Conservation (phyloP, 2,113 vertebrate genomes). For the Myotis brandtii region DNA sequence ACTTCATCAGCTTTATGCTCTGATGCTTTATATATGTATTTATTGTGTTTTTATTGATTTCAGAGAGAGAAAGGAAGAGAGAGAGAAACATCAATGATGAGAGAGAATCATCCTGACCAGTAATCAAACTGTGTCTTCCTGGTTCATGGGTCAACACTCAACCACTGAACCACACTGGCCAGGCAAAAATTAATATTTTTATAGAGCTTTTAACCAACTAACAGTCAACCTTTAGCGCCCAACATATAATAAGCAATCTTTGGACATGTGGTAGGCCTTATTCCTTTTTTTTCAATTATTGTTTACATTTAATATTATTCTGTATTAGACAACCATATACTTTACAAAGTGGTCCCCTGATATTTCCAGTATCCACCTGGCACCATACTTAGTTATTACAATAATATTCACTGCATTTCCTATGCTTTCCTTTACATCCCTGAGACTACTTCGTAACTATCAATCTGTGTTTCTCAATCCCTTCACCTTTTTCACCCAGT, state of each 20-base stretch:
- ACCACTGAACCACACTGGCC: no score
- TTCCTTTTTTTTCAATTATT: background rate
- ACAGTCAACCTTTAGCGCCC: background rate
- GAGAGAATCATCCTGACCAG: no score
- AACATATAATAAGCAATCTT: background rate
- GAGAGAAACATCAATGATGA: no score
- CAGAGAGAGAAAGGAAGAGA: no score
- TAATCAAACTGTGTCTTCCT: no score
- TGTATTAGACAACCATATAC: background rate
- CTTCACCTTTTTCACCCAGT: background rate
- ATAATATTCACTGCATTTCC: background rate
- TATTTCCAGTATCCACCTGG: background rate
- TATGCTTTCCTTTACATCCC: background rate
- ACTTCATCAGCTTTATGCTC: no score
- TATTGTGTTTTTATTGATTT: no score
- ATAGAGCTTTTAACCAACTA: background rate
- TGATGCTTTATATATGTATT: no score
- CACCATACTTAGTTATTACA: background rate
- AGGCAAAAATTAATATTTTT: slow-evolving; percentile 12
- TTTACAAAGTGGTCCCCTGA: background rate
- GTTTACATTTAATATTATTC: background rate
- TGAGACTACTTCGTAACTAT: background rate
- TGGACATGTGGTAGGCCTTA: background rate
- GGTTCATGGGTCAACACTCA: no score
- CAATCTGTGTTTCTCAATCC: background rate